Base-by-base conservation (phyloP, 2,888 invertebrate species). In the Julus scanicus region DNA sequence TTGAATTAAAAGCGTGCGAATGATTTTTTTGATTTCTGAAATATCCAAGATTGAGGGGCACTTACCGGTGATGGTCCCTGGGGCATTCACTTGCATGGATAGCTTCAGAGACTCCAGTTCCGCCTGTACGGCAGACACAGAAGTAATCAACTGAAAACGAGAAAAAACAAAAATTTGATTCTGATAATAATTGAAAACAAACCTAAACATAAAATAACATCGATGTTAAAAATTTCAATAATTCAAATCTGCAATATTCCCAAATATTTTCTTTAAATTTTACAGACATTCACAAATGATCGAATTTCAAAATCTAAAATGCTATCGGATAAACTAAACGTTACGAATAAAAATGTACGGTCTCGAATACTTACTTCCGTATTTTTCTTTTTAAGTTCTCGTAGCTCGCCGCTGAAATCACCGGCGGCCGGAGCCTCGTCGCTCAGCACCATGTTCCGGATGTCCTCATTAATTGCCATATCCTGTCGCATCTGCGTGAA, bases 21-120 rank as follows among this genome's bases (percentile, higher is more conserved):
- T n/a, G n/a, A n/a, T n/a, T n/a, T n/a, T n/a, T n/a, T n/a, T n/a
- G n/a, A n/a, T n/a, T n/a, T n/a, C n/a, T n/a, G n/a, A n/a, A n/a
- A n/a, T n/a, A n/a, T n/a, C n/a, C n/a, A 44, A 15, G 53, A 53
- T 2, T 53, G 3, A n/a, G 11, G 5, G n/a, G n/a, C 11, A 37
- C 86, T 86, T 86, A 86, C 86, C 86, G 4, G 86, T 17, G 29
- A 86, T 49, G 49, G 86, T 86, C 13, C 86, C 86, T 37, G 86
- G 86, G 15, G 15, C 15, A n/a, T 49, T 49, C 2, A 49, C 44
- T 86, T 86, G 48, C 6, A 86, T 49, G 13, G 86, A 48, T 49
- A 86, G 48, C 11, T 86, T 86, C 5, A 86, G 48, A n/a, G 86
- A n/a, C 6, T 86, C 86, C 40, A 86, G 53, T 48, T 86, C 86